A percentile compares a stretch with the other conserved stretches of the same genome.
Conservation (phyloP, 1,140 invertebrate genomes). For the Dolichoris vasculosae region DNA sequence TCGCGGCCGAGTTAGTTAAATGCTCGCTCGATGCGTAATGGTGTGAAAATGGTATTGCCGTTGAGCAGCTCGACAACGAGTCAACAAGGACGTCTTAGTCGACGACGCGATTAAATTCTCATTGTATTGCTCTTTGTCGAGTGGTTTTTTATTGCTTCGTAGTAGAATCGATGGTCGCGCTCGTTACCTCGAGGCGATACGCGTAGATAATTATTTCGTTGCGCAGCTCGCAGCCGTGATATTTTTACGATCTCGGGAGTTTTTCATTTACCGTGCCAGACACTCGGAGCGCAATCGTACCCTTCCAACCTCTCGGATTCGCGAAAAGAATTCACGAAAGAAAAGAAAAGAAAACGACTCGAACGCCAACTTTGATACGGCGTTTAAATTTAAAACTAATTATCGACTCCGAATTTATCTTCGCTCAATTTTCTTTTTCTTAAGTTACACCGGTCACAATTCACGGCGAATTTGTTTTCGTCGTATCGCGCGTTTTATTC, state of each 20-base stretch:
- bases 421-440: too few relatives aligned
- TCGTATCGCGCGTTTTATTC: background rate
- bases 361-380: background rate
- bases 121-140: background rate
- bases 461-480: background rate
- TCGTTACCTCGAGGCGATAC: too few relatives aligned
- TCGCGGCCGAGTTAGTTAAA: background rate
- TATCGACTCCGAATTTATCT: background rate
- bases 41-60: background rate
- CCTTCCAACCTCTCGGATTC: too few relatives aligned
- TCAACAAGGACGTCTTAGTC: background rate
- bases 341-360: too few relatives aligned
- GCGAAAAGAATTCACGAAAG: too few relatives aligned
- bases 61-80: background rate
- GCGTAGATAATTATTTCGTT: background rate
- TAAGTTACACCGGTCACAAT: too few relatives aligned
- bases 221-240: background rate
- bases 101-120: background rate
- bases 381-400: background rate
- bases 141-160: background rate
- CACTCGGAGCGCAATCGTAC: background rate
- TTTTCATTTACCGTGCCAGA: background rate
- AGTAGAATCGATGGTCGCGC: background rate
- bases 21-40: background rate
- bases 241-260: background rate